Conservation (phyloP, 1,140 invertebrate species). For the Drosophila rufa region DNA sequence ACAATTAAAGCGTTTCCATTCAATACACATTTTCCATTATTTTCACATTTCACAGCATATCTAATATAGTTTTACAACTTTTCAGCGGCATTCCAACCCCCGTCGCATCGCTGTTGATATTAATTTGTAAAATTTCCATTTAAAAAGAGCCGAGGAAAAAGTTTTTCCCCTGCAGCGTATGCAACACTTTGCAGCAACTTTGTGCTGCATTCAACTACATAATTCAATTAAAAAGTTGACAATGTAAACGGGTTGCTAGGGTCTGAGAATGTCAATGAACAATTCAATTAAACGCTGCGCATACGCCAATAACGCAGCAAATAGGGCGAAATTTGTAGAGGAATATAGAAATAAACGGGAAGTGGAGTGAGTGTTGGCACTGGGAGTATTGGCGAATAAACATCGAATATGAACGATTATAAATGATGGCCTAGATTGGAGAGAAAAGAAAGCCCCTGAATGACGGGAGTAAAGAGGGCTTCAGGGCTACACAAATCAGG, state of each 20-base stretch:
- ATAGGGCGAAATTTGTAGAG: constrained; percentile 1
- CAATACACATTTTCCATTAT: constrained; percentile 1
- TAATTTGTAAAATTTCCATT: constrained; percentile 46
- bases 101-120: constrained; percentile 30
- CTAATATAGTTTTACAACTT: constrained; percentile 13
- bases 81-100: neutral
- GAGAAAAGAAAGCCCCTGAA: neutral
- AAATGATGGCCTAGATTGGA: constrained; percentile 23
- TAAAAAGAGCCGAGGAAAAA: constrained; percentile 8
- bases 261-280: constrained; percentile 56
- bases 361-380: constrained; percentile 14
- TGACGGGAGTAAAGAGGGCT: neutral
- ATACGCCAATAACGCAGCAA: constrained; percentile 26
- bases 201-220: constrained; percentile 61
- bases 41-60: constrained; percentile 12
- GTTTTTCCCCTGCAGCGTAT: constrained; percentile 28
- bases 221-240: constrained; percentile 78
- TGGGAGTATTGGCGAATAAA: neutral
- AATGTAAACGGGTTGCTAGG: constrained; percentile 42
- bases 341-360: constrained; percentile 22
- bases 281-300: constrained; percentile 73
- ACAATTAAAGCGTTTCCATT: neutral
- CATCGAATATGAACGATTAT: constrained; percentile 49
- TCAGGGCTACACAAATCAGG: constrained; percentile 36
- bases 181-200: constrained; percentile 53